Percentiles rank a stretch among this genome's conserved stretches.
These are phyloP conservation scores for Diacarnus erythraeanus DNA, from an alignment of 37 sponge, comb jelly and placozoan genomes.

Conservation along the genomic window DNA sequence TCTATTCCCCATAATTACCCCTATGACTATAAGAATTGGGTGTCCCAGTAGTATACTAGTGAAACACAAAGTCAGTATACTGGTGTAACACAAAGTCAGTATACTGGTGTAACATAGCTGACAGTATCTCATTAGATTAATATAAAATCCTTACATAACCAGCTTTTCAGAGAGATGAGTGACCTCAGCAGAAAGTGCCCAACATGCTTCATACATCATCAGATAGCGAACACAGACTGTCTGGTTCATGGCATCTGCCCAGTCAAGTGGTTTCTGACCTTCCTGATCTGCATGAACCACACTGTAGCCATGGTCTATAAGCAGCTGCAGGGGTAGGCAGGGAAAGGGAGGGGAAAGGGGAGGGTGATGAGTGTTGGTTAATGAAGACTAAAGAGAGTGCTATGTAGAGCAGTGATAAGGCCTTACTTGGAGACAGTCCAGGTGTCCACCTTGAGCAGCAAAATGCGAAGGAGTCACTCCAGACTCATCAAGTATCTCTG, in stretches of 20 bases:
- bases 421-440: conserved; percentile 75
- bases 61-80: too few species aligned
- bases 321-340: conserved; percentile 27
- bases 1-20: too few species aligned
- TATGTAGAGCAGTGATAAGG: neutral
- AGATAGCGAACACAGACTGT: conserved; percentile 58
- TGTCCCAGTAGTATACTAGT: too few species aligned
- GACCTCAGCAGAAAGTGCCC: conserved; percentile 57
- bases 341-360: neutral
- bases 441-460: conserved; percentile 77
- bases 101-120: too few species aligned
- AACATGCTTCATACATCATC: conserved; percentile 64
- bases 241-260: conserved; percentile 74
- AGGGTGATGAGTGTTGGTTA: conserved; percentile 12
- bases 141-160: conserved; percentile 50
- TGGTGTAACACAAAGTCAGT: too few species aligned
- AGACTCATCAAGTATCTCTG: conserved; percentile 62
- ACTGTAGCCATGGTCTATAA: conserved; percentile 47
- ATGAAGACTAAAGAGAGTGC: too few species aligned
- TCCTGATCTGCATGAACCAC: conserved; percentile 50
- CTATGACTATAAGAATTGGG: too few species aligned
- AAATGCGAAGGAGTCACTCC: conserved; percentile 86
- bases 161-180: conserved; percentile 45
- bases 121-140: too few species aligned
- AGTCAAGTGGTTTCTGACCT: conserved; percentile 74